These are phyloP conservation scores for Lepidocyrtoides sp. DNA, from an alignment of 2,888 invertebrate species.

Conservation along the genomic window DNA sequence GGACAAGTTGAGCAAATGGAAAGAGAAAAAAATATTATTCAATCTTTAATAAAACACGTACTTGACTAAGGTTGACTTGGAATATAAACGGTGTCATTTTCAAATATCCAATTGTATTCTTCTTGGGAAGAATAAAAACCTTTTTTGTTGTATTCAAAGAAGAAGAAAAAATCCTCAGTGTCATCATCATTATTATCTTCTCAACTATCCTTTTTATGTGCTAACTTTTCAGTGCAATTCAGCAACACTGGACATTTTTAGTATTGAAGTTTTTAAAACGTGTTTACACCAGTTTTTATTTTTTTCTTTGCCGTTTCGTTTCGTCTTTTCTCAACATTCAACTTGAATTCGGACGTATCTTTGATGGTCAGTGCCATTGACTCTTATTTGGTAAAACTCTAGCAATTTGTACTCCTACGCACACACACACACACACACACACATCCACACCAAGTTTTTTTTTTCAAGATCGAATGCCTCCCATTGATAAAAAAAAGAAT, in stretches of 20 bases:
- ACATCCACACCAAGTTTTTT: background rate
- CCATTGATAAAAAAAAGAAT: slow-evolving; percentile 11
- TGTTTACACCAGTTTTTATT: slow-evolving; percentile 10
- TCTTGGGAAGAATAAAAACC: background rate
- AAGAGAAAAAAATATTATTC: slow-evolving; percentile 25
- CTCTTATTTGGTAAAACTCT: background rate
- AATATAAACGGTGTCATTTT: slow-evolving; percentile 74
- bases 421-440: background rate
- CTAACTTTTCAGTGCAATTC: background rate
- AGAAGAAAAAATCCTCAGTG: slow-evolving; percentile 42
- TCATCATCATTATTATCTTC: background rate
- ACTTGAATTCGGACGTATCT: background rate
- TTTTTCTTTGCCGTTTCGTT: background rate
- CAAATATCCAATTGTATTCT: background rate
- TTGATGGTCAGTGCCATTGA: slow-evolving; percentile 49
- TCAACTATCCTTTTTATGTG: background rate
- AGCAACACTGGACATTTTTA: background rate
- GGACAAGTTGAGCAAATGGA: background rate
- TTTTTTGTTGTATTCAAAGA: background rate
- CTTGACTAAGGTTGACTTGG: slow-evolving; percentile 23
- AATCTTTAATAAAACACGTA: slow-evolving; percentile 44
- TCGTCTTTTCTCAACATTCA: background rate
- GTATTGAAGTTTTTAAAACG: background rate
- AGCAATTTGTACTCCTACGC: background rate
- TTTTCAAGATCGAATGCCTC: background rate